Base-by-base conservation (phyloP, 1,140 invertebrate genomes). In the Protaetia brevitarsis region DNA sequence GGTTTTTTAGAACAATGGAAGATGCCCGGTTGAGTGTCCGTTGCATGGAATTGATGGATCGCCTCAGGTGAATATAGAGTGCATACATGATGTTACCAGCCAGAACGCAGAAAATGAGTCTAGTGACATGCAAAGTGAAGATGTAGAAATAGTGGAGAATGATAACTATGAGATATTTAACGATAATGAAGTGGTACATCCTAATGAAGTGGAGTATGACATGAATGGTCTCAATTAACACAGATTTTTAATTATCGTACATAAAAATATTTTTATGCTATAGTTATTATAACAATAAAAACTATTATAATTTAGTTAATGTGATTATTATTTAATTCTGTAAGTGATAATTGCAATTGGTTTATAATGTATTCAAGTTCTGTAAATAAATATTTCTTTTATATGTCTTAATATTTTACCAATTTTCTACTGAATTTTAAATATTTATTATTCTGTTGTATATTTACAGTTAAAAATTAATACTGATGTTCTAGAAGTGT, bases 11-110 rank as follows among this genome's bases (percentile, higher is more conserved):
- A 72, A 69, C 66, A 71, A 74, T 51, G 71, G 69, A 16, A 61
- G 69, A 19, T 74, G 72, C 66, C 72, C 72, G 3, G 58, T 71
- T 11, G 71, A 72, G 62, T 74, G 72, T 62, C 71, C 71, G 2
- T 59, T 74, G 6, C 66, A 72, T 66, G 72, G 72, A 23, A 51
- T 68, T 16, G 37, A 66, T 16, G 27, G 37, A 13, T 21, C 13
- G 10, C 26, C 60, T 34, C 11, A 34, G 10, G 23, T 29, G 10
- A 23, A 51, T 1, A 23, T 51, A 51, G 41, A 51, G 26, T 51
- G 41, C 5, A 23, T 23, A 5, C 19, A 51, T 23, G 41, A 51
- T 23, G 5, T 19, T 51, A 51, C 19, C 10, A 51, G 26, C 19
- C 41, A 51, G 26, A 7, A 51, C 19, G 19, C 10, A 23, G 21